A percentile compares a stretch with the other conserved stretches of the same genome.
Evolutionary conservation across 1,140 invertebrate species (phyloP).

Genomic region (Monochamus saltuarius): DNA sequence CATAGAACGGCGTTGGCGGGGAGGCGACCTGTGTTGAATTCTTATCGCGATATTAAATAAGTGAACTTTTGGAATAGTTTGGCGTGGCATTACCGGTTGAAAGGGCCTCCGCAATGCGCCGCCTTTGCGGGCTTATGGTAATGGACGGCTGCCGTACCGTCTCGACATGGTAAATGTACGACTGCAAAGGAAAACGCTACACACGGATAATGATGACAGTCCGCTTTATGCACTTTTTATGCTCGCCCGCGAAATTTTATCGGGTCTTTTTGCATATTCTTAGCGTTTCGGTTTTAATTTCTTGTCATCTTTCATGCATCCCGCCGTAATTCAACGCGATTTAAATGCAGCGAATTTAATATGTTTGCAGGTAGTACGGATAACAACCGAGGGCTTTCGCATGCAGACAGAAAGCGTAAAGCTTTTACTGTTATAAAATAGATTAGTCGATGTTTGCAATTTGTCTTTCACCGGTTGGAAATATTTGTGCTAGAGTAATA

Average conservation of each 20-base stretch:
- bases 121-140: conserved; percentile 32
- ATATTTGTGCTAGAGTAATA: too few relatives aligned
- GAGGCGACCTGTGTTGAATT: conserved; percentile 22
- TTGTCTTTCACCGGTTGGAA: too few relatives aligned
- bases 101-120: conserved; percentile 32
- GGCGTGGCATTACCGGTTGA: conserved; percentile 25
- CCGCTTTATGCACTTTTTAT: conserved; percentile 13
- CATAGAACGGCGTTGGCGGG: neutral
- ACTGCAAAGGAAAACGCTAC: conserved; percentile 18
- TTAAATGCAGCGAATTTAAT: too few relatives aligned
- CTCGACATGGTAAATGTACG: conserved; percentile 31
- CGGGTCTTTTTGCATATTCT: too few relatives aligned
- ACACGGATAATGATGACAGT: conserved; percentile 14
- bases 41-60: conserved; percentile 33
- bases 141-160: conserved; percentile 27
- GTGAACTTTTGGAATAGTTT: conserved; percentile 34
- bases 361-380: too few relatives aligned
- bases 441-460: too few relatives aligned
- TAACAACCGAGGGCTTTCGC: too few relatives aligned
- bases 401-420: too few relatives aligned
- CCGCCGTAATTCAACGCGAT: too few relatives aligned
- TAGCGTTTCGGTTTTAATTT: too few relatives aligned
- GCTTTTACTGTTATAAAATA: too few relatives aligned
- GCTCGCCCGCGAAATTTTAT: neutral
- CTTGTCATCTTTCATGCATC: too few relatives aligned